Evolutionary conservation across 2,113 vertebrate species (phyloP), one percentile per base, ranked within the genome.

Genomic region (Equus przewalskii): DNA sequence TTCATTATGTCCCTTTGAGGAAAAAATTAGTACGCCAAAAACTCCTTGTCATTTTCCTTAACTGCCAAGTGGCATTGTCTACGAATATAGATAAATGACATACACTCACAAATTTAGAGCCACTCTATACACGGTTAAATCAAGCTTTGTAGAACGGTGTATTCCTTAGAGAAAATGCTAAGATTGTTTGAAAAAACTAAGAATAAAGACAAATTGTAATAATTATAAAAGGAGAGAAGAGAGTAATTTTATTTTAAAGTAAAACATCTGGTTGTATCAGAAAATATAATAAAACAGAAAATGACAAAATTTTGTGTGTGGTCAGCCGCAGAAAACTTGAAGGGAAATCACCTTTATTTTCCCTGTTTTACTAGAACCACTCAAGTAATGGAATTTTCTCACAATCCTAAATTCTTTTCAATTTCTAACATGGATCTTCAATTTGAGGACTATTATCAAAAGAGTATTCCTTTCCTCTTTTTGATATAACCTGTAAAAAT

Each of bases 391-490:
- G 41, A 80, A 75, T 15, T 33, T 60, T 64, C 18, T 82, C 94
- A 64, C n/a, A 54, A 21, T 51, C 30, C 41, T 69, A 91, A 58
- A 82, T 82, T 76, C 4, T 46, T 86, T 72, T 64, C 15, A 54
- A 26, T 44, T 94, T 91, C 54, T 80, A 85, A 76, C 26, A 62
- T 24, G 41, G 22, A 18, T 36, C 10, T 44, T 87, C 10, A 64
- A 76, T 78, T 78, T 80, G 36, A n/a, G 8, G 26, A 90, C 33
- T 67, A 46, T 67, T 60, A 84, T 60, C 79, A 65, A 89, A 56
- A 76, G 44, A 85, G 60, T 30, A 84, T 49, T n/a, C 22, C 46
- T 62, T 97, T 88, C 64, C 79, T 89, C 36, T 82, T 79, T 84
- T 60, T 89, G 30, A 80, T 49, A 67, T 7, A 90, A 75, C 54